Evolutionary conservation across 2,797 vertebrate species (phyloP), one percentile per base, ranked within the genome.

Genomic region (Phoebastria nigripes): DNA sequence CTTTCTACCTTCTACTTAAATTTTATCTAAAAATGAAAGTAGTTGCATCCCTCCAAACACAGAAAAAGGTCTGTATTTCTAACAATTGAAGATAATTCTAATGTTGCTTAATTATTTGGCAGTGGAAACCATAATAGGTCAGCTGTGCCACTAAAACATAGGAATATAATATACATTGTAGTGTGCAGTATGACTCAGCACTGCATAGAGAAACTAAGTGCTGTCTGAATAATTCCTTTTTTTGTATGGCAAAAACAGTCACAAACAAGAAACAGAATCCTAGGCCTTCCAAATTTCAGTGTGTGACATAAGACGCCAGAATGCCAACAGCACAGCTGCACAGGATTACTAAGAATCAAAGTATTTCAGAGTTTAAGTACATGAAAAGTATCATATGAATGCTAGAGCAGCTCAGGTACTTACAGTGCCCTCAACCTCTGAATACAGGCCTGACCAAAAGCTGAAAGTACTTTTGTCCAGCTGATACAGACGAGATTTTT

Each of bases 401-500:
- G 46, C 15, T 1, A 58, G 9, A 67, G 26, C 13, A 69, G 24
- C n/a, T 62, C 24, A 41, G n/a, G 29, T 97, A 98, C 99, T 98
- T 97, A 99, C 99, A 92, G 99, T 99, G 95, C 99, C 99, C 97
- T 99, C 99, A 21, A 98, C 97, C 95, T 99, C 99, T 15, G 99
- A 99, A 91, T 99, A 99, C 18, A 99, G 98, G 91, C 99, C 99
- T 77, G 99, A 99, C 99, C 99, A 99, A 96, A 99, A 99, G 95
- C 99, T 99, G 97, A 99, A 99, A 95, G 99, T 99, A 93, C 99
- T 99, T 98, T 99, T 99, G 97, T 99, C 99, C 97, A 99, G 97
- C 89, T 99, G 99, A 97, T 99, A 99, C 35, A 99, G 98, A 58
- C 99, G 99, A 25, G 99, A 99, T 94, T 99, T 99, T 95, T 99